Evolutionary conservation across 1,140 invertebrate genomes (phyloP).

Genomic region (Drosophila micromelanica): DNA sequence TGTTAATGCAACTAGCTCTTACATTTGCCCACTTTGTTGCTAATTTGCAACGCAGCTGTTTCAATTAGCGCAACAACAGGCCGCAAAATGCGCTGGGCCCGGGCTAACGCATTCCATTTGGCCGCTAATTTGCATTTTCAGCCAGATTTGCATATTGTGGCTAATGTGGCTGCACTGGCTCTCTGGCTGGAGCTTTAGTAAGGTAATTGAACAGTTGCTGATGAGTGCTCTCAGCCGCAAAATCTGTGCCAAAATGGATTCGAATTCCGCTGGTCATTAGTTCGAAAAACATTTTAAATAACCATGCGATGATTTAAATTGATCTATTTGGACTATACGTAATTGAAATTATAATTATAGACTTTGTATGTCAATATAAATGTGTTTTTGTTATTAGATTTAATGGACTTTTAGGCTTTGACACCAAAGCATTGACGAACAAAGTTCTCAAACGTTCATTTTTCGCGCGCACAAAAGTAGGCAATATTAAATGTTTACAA

Average conservation of each 20-base stretch:
- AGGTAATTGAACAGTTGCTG: neutral
- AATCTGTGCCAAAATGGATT: no score
- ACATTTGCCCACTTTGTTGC: neutral
- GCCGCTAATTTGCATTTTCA: neutral
- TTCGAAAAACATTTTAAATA: neutral
- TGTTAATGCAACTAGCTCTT: neutral
- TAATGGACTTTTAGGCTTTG: no score
- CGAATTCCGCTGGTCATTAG: neutral
- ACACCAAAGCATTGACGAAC: neutral
- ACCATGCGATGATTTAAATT: neutral
- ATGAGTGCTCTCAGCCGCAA: neutral
- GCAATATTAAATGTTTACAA: neutral
- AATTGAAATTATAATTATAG: neutral
- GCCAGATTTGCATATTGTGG: neutral
- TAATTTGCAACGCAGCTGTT: neutral
- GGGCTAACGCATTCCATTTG: neutral
- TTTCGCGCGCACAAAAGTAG: neutral
- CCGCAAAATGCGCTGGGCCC: neutral
- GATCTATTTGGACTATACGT: neutral
- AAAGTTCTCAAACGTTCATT: neutral
- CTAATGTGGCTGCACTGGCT: neutral
- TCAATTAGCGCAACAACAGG: neutral
- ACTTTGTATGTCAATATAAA: no score
- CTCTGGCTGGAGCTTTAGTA: no score
- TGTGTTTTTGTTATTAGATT: no score